phyloP scores from a whole-genome alignment of 2,888 invertebrate species.

The Oscheius onirici region DNA sequence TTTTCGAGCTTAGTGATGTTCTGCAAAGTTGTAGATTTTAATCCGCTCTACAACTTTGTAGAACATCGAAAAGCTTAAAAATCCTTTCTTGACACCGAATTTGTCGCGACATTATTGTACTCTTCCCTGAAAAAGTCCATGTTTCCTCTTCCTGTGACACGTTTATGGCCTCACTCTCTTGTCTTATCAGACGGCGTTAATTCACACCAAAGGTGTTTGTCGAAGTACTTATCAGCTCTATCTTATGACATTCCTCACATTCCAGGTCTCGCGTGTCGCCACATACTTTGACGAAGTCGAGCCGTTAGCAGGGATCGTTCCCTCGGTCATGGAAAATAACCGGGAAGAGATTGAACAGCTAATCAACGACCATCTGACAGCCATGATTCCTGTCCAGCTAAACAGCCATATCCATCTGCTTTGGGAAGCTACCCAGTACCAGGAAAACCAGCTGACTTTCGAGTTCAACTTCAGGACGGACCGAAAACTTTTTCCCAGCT shows the following conservation, averaged over 20 bases:
- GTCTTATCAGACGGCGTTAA: constrained; percentile 9
- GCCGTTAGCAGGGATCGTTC: constrained; percentile 12
- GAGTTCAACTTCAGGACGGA: constrained; percentile 25
- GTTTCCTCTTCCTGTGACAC: neutral
- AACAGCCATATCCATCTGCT: constrained; percentile 28
- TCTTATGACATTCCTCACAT: constrained; percentile 19
- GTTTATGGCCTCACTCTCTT: neutral
- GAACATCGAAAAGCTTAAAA: no score
- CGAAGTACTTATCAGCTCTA: neutral
- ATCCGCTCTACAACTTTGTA: no score
- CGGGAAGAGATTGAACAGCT: constrained; percentile 20
- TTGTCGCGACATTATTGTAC: no score
- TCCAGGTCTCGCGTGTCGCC: constrained; percentile 23
- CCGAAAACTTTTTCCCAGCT: constrained; percentile 27
- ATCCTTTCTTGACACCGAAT: no score
- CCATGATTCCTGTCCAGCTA: constrained; percentile 14
- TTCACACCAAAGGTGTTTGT: constrained; percentile 26
- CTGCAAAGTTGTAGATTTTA: no score
- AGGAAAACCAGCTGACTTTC: constrained; percentile 24
- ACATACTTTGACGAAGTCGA: constrained; percentile 20
- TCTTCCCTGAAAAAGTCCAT: no score
- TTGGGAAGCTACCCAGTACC: constrained; percentile 10
- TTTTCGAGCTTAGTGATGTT: no score
- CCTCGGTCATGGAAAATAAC: constrained; percentile 2
- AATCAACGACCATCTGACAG: constrained; percentile 18